Evolutionary conservation across 1,140 invertebrate genomes (phyloP).

Genomic region (Zaprionus gabonicus): DNA sequence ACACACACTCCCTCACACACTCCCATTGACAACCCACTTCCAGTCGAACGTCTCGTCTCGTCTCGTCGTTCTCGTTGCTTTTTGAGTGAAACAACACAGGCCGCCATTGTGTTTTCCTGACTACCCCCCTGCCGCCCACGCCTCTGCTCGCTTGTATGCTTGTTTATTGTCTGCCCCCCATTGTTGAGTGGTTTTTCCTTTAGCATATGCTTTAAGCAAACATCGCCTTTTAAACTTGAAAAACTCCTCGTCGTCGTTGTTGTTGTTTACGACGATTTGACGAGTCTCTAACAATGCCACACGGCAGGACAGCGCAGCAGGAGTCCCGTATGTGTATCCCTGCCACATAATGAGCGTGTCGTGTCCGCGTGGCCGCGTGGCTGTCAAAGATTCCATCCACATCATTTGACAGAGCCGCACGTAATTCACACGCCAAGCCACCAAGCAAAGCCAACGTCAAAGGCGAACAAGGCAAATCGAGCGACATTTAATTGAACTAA

Average conservation of each 20-base stretch:
- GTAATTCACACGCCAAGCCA: constrained; percentile 52
- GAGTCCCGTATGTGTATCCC: constrained; percentile 21
- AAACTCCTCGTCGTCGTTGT: constrained; percentile 30
- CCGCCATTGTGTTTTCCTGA: constrained; percentile 74
- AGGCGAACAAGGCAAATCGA: constrained; percentile 56
- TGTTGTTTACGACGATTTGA: constrained; percentile 2
- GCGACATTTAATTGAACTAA: constrained; percentile 67
- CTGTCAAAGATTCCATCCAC: constrained; percentile 77
- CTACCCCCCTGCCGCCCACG: background rate
- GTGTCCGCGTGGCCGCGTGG: constrained; percentile 58
- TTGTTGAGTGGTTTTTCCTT: constrained; percentile 77
- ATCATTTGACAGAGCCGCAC: constrained; percentile 76
- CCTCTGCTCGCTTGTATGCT: background rate
- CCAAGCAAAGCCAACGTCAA: constrained; percentile 58
- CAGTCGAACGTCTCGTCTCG: constrained; percentile 45
- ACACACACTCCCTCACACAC: constrained; percentile 25
- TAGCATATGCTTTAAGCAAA: constrained; percentile 77
- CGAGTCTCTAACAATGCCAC: constrained; percentile 49
- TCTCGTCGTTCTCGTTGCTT: constrained; percentile 54
- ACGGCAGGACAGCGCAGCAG: constrained; percentile 12
- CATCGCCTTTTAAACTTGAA: constrained; percentile 77
- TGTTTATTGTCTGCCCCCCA: constrained; percentile 75
- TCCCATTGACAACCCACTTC: constrained; percentile 57
- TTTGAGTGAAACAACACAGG: constrained; percentile 77
- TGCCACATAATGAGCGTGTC: constrained; percentile 71